Base-by-base conservation (phyloP, 2,797 vertebrate species). In the Alca torda region DNA sequence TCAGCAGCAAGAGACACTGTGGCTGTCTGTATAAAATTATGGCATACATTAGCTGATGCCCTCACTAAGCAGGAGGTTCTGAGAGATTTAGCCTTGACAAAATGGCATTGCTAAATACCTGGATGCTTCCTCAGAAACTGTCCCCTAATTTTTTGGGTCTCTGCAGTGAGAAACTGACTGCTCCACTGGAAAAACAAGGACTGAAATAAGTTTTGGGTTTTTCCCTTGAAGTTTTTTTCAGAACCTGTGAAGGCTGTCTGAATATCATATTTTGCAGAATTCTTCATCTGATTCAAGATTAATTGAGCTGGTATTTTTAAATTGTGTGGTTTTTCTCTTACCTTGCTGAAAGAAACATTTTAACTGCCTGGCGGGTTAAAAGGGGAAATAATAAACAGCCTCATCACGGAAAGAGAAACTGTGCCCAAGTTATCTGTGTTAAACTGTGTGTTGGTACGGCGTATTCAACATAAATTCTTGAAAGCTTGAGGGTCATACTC, bases 11-110 rank as follows among this genome's bases (percentile, higher is more conserved):
- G 72, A 93, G 50, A 37, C 86, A 92, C 25, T 1, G 21, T 69
- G 76, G 10, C 69, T 87, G 53, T 63, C 68, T 87, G 48, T 86
- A 46, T 67, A 56, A 93, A 96, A 91, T 95, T 90, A 90, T 86
- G 76, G 82, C 87, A 93, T 89, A 73, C 9, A 76, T 97, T 96
- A 93, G 59, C 73, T 81, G 75, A 61, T 95, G 61, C 28, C 43
- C 73, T 96, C 43, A 37, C 54, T 65, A 81, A 31, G 50, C 65
- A 91, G 46, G 50, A 89, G 53, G 16, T 75, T 89, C 39, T 89
- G 53, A 67, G 82, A 83, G 33, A 73, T 75, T 35, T 37, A 83
- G 64, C 60, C 86, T 90, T 83, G 53, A 67, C 18, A 70, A 89
- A 94, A 82, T 54, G 35, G 35, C 61, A 83, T 69, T 92, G 25